phyloP scores from a whole-genome alignment of 2,113 vertebrate genomes.

The Anarhynchus alexandrinus region DNA sequence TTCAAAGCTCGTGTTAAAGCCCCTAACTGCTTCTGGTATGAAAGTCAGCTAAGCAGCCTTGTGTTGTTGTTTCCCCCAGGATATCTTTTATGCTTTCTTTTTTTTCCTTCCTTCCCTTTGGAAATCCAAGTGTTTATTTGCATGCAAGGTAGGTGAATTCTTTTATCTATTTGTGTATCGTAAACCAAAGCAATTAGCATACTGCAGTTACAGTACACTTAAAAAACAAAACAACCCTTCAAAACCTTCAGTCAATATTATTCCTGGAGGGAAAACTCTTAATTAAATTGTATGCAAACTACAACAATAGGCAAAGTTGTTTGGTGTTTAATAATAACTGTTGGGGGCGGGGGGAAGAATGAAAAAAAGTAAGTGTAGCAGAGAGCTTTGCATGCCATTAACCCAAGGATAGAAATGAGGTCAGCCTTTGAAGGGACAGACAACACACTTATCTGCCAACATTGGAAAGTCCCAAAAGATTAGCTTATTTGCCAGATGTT shows the following conservation, averaged over 20 bases:
- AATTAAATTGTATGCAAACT: slow-evolving; percentile 57
- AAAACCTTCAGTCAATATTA: slow-evolving; percentile 63
- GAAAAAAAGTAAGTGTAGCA: slow-evolving; percentile 18
- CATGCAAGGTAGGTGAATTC: slow-evolving; percentile 62
- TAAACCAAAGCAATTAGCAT: slow-evolving; percentile 69
- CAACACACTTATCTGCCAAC: neutral
- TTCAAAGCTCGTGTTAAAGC: slow-evolving; percentile 46
- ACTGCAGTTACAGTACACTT: slow-evolving; percentile 52
- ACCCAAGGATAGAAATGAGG: slow-evolving; percentile 46
- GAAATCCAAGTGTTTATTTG: slow-evolving; percentile 66
- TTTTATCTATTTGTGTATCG: slow-evolving; percentile 66
- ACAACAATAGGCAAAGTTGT: slow-evolving; percentile 41
- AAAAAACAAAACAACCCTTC: slow-evolving; percentile 20
- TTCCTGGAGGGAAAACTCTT: slow-evolving; percentile 58
- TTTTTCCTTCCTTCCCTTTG: slow-evolving; percentile 29
- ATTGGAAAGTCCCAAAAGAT: slow-evolving; percentile 37
- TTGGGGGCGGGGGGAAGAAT: neutral
- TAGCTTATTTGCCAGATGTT: slow-evolving; percentile 66
- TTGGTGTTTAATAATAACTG: slow-evolving; percentile 51
- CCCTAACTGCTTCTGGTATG: slow-evolving; percentile 63
- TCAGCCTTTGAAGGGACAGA: slow-evolving; percentile 25
- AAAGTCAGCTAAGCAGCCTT: slow-evolving; percentile 62
- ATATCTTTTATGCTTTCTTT: slow-evolving; percentile 62
- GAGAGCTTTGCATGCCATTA: slow-evolving; percentile 44
- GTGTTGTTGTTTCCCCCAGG: slow-evolving; percentile 70